These are phyloP conservation scores for Tetrax tetrax DNA, from an alignment of 2,113 vertebrate genomes.

Conservation along the genomic window DNA sequence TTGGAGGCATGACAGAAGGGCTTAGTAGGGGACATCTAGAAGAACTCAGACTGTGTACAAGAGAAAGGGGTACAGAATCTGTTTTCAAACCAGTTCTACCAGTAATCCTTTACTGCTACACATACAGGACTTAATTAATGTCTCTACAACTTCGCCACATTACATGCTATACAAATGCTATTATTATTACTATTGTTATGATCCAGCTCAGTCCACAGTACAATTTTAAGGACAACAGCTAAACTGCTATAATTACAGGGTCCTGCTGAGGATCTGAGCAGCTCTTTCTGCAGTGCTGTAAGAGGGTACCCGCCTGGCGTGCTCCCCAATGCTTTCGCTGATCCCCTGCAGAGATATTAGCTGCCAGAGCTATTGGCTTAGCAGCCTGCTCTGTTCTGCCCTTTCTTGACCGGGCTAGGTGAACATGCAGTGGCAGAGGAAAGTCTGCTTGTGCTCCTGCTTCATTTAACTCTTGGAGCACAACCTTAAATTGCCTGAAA, in stretches of 20 bases:
- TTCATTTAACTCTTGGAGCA: not conserved
- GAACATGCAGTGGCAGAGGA: not conserved
- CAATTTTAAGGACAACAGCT: not conserved
- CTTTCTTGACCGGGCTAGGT: not conserved
- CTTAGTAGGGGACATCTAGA: not conserved
- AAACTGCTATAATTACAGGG: not conserved
- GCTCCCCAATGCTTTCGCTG: not conserved
- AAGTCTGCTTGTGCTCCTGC: not conserved
- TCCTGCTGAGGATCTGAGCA: not conserved
- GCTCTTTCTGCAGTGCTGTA: not conserved
- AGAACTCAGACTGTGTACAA: not conserved
- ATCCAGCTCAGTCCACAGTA: not conserved
- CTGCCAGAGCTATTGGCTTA: not conserved
- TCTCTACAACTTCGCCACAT: not conserved
- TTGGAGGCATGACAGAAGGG: not conserved
- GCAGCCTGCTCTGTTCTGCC: not conserved
- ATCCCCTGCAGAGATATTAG: not conserved
- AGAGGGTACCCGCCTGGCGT: not conserved
- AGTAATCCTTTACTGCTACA: not conserved
- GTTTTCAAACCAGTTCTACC: constrained; percentile 29
- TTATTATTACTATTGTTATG: not conserved
- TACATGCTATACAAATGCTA: not conserved
- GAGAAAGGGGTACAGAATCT: constrained; percentile 2
- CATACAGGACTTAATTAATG: not conserved
- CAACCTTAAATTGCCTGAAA: not conserved